phyloP scores from a whole-genome alignment of 2,113 vertebrate species.

The Neolamprologus hecqui region DNA sequence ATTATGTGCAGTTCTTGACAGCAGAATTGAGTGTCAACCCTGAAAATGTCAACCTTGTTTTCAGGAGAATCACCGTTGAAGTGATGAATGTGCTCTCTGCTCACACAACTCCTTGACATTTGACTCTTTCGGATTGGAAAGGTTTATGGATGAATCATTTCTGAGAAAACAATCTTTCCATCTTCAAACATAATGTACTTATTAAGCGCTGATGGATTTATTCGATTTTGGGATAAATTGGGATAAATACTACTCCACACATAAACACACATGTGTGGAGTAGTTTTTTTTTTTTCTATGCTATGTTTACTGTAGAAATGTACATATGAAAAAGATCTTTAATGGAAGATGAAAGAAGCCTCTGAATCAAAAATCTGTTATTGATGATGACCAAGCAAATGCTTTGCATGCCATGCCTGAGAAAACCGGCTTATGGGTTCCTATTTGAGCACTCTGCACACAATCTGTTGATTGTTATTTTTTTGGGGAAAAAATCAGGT shows the following conservation, averaged over 20 bases:
- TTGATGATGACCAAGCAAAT: neutral
- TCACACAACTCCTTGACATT: neutral
- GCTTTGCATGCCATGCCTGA: neutral
- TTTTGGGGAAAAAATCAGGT: fast-evolving
- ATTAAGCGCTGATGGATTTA: neutral
- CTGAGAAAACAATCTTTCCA: neutral
- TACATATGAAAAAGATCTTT: neutral
- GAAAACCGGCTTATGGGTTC: neutral
- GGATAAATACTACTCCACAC: neutral
- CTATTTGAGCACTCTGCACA: neutral
- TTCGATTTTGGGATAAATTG: neutral
- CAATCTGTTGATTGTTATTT: neutral
- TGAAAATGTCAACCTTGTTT: neutral
- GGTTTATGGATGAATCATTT: neutral
- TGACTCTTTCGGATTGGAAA: neutral
- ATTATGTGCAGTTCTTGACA: neutral
- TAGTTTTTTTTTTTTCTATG: neutral
- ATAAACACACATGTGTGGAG: neutral
- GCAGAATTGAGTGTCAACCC: neutral
- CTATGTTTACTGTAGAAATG: neutral
- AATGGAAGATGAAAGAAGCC: neutral
- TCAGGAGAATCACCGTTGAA: neutral
- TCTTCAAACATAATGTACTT: neutral
- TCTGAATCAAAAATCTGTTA: neutral
- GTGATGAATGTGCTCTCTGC: neutral